phyloP scores from a whole-genome alignment of 2,113 vertebrate species.

The Austrofundulus limnaeus region DNA sequence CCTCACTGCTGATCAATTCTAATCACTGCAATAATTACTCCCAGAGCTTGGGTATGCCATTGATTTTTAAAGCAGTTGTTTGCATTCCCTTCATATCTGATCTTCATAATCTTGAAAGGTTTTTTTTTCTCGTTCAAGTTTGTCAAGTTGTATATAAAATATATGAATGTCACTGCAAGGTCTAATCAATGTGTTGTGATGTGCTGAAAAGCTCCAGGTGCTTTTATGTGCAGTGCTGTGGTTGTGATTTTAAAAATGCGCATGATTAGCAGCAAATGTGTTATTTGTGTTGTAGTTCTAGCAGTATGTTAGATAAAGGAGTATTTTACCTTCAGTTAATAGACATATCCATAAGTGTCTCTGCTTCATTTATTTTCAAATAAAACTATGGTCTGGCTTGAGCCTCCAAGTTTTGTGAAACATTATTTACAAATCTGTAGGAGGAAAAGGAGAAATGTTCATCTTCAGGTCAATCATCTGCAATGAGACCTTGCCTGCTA shows the following conservation, averaged over 20 bases:
- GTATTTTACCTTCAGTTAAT: not conserved
- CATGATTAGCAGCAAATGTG: conserved; percentile 9
- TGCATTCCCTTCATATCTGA: conserved; percentile 79
- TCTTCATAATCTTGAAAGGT: conserved; percentile 72
- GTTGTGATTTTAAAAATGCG: conserved; percentile 11
- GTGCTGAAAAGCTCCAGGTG: conserved; percentile 26
- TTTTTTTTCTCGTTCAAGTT: conserved; percentile 65
- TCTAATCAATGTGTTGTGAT: conserved; percentile 58
- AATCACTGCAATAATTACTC: conserved; percentile 81
- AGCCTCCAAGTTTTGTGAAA: conserved; percentile 42
- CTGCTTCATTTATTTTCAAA: conserved; percentile 17
- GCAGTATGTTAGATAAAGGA: conserved; percentile 19
- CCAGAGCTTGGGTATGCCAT: conserved; percentile 67
- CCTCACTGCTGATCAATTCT: conserved; percentile 73
- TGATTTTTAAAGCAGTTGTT: conserved; percentile 78
- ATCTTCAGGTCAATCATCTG: conserved; percentile 56
- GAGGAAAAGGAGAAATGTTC: conserved; percentile 50
- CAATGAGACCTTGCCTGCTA: conserved; percentile 43
- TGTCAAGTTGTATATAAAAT: conserved; percentile 53
- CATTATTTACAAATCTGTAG: conserved; percentile 45
- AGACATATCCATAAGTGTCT: conserved; percentile 17
- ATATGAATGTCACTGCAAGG: conserved; percentile 76
- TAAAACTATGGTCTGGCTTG: conserved; percentile 21
- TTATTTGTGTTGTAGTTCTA: conserved; percentile 8
- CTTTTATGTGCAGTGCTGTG: conserved; percentile 45